Base-by-base conservation (phyloP, 2,888 invertebrate genomes). In the Troglohyphantes excavatus region DNA sequence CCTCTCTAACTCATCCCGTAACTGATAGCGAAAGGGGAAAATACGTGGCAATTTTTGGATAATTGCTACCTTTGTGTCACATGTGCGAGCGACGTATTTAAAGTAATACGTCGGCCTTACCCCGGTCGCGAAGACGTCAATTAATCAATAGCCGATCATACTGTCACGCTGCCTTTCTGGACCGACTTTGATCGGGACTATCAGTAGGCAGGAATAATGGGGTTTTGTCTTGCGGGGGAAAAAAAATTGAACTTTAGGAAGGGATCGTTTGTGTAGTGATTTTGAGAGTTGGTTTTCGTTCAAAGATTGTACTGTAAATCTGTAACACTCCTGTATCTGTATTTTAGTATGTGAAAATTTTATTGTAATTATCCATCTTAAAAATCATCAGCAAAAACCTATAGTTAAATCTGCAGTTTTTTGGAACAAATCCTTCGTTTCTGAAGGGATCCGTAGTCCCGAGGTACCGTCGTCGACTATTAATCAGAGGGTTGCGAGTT, bases 31-130 rank as follows among this genome's bases (percentile, higher is more conserved):
- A 39, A 73, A 83, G 67, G 61, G 83, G 53, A 43, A 84, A 78
- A 78, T 23, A 39, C 78, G 43, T 53, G 72, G 70, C 68, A 89
- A 82, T 82, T 89, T 89, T 68, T 26, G 7, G 33, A 61, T 89
- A 89, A 89, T 89, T 89, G 88, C 82, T 89, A 89, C 88, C 82
- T 89, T 43, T 39, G 59, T 89, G 88, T 89, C 82, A 61, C 76
- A 76, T 68, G 82, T 53, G 82, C 82, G 75, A 78, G 68, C 76
- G 76, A 70, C 70, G 78, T 89, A 89, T 89, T 89, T 89, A 89
- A 89, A 89, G 75, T 82, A 89, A 89, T 89, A 39, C 82, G 17
- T 33, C 17, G 19, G 43, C 43, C 26, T 26, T 65, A 39, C 43
- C 65, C 23, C n/a, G n/a, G 79, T 79, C 79, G 65, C 65, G 72